Base-by-base conservation (phyloP, 2,113 vertebrate species). In the Oophaga pumilio region DNA sequence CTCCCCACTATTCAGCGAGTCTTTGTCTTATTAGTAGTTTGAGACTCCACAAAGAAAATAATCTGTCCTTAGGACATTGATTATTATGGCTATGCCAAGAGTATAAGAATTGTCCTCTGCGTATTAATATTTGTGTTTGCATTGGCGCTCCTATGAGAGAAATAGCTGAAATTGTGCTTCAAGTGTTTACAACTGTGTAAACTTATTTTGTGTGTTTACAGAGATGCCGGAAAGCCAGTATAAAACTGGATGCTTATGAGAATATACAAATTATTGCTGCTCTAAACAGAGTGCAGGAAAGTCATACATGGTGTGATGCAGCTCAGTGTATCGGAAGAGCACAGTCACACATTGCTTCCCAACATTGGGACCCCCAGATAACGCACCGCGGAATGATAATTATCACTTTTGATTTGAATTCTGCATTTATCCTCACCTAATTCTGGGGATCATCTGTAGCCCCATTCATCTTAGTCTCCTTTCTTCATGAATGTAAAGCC, bases 11-110 rank as follows among this genome's bases (percentile, higher is more conserved):
- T 82, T 64, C 43, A 33, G 43, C 12, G 8, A 53, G 59, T 73
- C 57, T 88, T 76, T 14, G 76, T 76, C 57, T 17, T 82, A 49
- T 83, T 83, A 83, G 24, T 18, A 33, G 56, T 6, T 56, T 59
- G 14, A 60, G 56, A 13, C n/a, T 56, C 53, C 24, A 28, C 24
- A 57, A 57, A 15, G 76, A 28, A 56, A 26, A 79, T n/a, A 13
- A 52, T 52, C 22, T 52, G 52, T 52, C 20, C 74, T 76, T 50
- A 77, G 28, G 22, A 56, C 76, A 56, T 56, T 77, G 22, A 50
- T 15, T 53, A 15, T 59, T 59, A 15, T 43, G 33, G 33, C n/a
- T 57, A 7, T 53, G 9, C 11, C 14, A 59, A 79, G 68, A 71
- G 17, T 33, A 71, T 2, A 74, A 43, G 43, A 49, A 18, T 49